Evolutionary conservation across 2,888 invertebrate genomes (phyloP).

Genomic region (Magallana nippona): DNA sequence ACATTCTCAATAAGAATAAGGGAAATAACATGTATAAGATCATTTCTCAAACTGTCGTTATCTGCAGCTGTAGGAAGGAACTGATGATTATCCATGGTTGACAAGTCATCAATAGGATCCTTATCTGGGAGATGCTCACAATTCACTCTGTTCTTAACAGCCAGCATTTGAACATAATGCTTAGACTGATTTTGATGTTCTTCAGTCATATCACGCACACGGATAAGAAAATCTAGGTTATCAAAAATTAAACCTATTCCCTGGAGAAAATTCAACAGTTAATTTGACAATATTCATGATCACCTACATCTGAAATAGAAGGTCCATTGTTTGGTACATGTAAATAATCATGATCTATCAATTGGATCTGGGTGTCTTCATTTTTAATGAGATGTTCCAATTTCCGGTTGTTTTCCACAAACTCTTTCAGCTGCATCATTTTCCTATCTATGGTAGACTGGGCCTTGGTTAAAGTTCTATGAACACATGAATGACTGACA

Average conservation of each 20-base stretch:
- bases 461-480: no score
- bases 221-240: constrained; percentile 34
- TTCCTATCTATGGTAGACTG: no score
- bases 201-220: constrained; percentile 35
- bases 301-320: not conserved
- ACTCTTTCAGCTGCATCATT: no score
- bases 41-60: constrained; percentile 29
- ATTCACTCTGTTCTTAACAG: constrained; percentile 40
- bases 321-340: no score
- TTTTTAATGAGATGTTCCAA: no score
- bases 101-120: constrained; percentile 35
- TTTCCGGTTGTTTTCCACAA: no score
- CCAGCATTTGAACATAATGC: constrained; percentile 43
- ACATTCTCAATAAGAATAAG: constrained; percentile 35
- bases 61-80: constrained; percentile 42
- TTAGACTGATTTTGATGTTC: constrained; percentile 25
- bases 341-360: no score
- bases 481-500: no score
- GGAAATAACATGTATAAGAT: constrained; percentile 37
- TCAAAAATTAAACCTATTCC: constrained; percentile 34
- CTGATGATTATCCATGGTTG: constrained; percentile 10
- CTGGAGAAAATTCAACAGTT: not conserved
- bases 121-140: constrained; percentile 44
- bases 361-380: no score
- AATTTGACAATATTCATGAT: not conserved